Evolutionary conservation across 2,888 invertebrate genomes (phyloP).

Genomic region (Drosophila barbarae): DNA sequence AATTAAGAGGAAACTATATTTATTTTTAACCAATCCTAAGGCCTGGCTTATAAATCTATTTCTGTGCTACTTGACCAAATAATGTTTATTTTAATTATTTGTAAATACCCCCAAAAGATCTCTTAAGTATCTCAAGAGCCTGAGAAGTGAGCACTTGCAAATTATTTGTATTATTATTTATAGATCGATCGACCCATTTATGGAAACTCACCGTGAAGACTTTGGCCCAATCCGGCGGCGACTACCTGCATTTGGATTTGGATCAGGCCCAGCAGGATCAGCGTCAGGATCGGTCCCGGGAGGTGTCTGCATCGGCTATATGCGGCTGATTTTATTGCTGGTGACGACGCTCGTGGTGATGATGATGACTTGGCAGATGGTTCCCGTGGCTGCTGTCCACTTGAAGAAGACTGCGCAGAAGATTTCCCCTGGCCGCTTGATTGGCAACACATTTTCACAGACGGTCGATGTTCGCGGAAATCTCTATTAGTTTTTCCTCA

Average conservation of each 20-base stretch:
- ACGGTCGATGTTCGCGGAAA: constrained; percentile 57
- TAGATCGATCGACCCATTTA: constrained; percentile 1
- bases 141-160: constrained; percentile 4
- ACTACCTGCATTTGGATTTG: constrained; percentile 47
- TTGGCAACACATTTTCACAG: constrained; percentile 70
- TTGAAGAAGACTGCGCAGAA: constrained; percentile 45
- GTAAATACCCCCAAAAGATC: neutral
- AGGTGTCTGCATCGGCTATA: neutral
- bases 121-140: constrained; percentile 8
- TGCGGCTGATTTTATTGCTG: neutral
- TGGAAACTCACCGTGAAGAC: constrained; percentile 56
- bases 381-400: constrained; percentile 35
- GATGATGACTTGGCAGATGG: constrained; percentile 13
- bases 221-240: constrained; percentile 44
- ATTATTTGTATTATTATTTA: constrained; percentile 10
- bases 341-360: constrained; percentile 21
- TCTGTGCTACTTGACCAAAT: neutral
- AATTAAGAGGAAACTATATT: neutral
- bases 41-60: neutral
- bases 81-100: neutral
- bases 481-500: constrained; percentile 53
- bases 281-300: constrained; percentile 8
- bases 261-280: constrained; percentile 43
- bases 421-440: constrained; percentile 60
- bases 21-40: neutral